phyloP scores from a whole-genome alignment of 1,140 invertebrate species.

The Solen grandis region DNA sequence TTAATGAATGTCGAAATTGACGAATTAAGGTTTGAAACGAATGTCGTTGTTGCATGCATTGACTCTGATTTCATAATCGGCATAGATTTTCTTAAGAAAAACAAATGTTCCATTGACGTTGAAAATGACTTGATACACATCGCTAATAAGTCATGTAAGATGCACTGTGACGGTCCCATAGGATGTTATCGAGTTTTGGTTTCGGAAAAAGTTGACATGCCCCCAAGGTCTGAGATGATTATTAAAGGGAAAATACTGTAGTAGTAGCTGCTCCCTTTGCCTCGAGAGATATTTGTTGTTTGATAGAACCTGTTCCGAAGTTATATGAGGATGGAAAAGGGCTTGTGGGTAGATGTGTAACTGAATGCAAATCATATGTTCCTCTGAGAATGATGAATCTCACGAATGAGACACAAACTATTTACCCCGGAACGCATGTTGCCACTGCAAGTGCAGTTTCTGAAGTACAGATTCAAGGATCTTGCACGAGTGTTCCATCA shows the following conservation, averaged over 20 bases:
- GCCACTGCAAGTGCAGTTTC: background rate
- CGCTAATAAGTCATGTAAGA: background rate
- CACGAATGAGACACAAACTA: background rate
- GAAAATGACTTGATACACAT: background rate
- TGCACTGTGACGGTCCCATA: slow-evolving; percentile 9
- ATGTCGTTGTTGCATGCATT: background rate
- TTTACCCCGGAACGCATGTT: slow-evolving; percentile 21
- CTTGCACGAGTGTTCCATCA: background rate
- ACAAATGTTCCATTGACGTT: slow-evolving; percentile 1
- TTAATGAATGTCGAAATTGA: background rate
- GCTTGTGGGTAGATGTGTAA: slow-evolving; percentile 23
- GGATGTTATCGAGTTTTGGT: slow-evolving; percentile 14
- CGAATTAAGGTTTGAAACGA: too few species aligned
- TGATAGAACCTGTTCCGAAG: slow-evolving; percentile 14
- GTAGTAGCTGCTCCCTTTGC: background rate
- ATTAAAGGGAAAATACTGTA: background rate
- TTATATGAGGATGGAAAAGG: background rate
- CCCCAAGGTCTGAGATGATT: background rate
- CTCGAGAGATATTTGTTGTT: background rate
- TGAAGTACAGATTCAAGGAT: background rate
- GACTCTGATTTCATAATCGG: slow-evolving; percentile 34
- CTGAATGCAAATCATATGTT: background rate
- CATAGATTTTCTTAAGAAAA: slow-evolving; percentile 37
- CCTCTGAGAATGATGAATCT: slow-evolving; percentile 12
- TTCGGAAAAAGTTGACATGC: slow-evolving; percentile 24